Conservation (phyloP, 1,140 invertebrate species). For the Pissodes strobi region DNA sequence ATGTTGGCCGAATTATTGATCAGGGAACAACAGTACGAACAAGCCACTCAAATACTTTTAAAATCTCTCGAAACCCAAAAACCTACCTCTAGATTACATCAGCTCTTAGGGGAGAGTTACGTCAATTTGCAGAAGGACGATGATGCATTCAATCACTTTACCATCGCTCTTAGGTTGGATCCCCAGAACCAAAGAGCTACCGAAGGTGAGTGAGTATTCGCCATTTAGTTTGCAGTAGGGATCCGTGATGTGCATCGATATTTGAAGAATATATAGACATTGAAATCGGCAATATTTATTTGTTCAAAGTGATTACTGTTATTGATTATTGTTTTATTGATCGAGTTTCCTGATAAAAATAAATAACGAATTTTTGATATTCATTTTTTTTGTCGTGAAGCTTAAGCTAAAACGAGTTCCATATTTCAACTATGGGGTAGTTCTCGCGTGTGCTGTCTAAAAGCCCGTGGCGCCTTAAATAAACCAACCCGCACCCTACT, state of each 20-base stretch:
- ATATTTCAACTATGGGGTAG: too few species aligned
- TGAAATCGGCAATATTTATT: background rate
- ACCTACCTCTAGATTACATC: slow-evolving; percentile 69
- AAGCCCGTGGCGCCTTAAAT: too few species aligned
- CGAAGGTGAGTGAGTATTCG: slow-evolving; percentile 55
- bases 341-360: too few species aligned
- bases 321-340: too few species aligned
- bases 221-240: background rate
- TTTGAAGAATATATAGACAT: background rate
- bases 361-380: too few species aligned
- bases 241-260: background rate
- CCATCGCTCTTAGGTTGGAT: slow-evolving; percentile 71
- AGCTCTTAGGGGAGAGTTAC: slow-evolving; percentile 71
- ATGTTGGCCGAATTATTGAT: slow-evolving; percentile 67
- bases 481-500: too few species aligned
- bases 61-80: slow-evolving; percentile 65
- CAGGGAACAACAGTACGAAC: slow-evolving; percentile 65
- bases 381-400: too few species aligned
- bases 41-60: slow-evolving; percentile 63
- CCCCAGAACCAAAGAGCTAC: slow-evolving; percentile 69
- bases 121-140: slow-evolving; percentile 63
- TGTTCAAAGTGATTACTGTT: too few species aligned
- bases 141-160: slow-evolving; percentile 74
- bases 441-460: too few species aligned
- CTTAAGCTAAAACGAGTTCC: too few species aligned